phyloP scores from a whole-genome alignment of 2,797 vertebrate genomes.

The Protonibea diacanthus region DNA sequence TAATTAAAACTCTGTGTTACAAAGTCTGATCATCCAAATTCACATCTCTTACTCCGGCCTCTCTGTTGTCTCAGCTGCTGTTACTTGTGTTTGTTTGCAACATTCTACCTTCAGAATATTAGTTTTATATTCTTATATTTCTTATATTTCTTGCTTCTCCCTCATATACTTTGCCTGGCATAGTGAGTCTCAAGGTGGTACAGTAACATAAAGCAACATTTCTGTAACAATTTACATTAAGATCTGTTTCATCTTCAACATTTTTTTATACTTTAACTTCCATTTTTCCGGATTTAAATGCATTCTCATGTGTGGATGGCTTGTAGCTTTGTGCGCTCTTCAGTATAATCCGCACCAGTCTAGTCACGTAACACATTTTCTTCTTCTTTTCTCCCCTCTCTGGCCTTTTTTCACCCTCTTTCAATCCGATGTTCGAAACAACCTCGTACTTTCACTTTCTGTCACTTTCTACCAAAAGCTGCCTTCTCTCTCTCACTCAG shows the following conservation, averaged over 20 bases:
- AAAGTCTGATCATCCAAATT: conserved; percentile 34
- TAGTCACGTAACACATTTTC: conserved; percentile 36
- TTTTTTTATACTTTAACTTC: not conserved
- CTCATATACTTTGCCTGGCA: not conserved
- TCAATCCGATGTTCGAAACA: conserved; percentile 48
- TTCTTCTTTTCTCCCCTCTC: conserved; percentile 16
- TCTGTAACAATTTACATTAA: not conserved
- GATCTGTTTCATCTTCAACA: not conserved
- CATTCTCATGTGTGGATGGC: not conserved
- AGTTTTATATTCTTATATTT: too few species aligned
- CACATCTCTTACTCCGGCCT: not conserved
- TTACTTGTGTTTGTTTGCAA: not conserved
- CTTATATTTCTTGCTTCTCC: not conserved
- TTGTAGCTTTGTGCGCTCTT: not conserved
- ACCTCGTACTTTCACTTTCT: conserved; percentile 58
- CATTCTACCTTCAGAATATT: not conserved
- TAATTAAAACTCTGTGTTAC: conserved; percentile 41
- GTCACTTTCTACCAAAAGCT: conserved; percentile 68
- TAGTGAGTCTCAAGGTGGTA: not conserved
- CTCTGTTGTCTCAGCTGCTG: conserved; percentile 4
- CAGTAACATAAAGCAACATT: conserved; percentile 2
- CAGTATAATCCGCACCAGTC: conserved; percentile 47
- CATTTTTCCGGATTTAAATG: not conserved
- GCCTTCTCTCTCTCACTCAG: conserved; percentile 55
- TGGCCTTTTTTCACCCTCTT: conserved; percentile 44